phyloP scores from a whole-genome alignment of 2,888 invertebrate genomes.

The Marronus borbonicus region DNA sequence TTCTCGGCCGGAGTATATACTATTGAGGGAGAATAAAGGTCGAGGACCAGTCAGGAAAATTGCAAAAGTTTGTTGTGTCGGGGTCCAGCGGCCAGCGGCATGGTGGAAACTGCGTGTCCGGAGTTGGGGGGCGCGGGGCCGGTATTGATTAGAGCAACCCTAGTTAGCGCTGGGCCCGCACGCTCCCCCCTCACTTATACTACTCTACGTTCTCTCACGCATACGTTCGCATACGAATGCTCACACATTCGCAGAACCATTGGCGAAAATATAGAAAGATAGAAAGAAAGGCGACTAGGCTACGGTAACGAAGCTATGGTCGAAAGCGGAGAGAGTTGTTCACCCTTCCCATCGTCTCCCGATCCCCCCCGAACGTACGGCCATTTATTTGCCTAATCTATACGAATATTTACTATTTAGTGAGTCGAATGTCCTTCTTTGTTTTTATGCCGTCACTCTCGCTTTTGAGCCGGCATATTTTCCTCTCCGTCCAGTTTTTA shows the following conservation, averaged over 20 bases:
- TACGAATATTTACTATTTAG: constrained; percentile 52
- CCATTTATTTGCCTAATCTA: constrained; percentile 53
- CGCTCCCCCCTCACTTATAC: constrained; percentile 51
- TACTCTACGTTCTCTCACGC: constrained; percentile 49
- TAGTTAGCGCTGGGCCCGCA: constrained; percentile 68
- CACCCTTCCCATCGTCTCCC: neutral
- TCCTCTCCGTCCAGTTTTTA: constrained; percentile 27
- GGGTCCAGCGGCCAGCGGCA: constrained; percentile 58
- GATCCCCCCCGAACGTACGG: neutral
- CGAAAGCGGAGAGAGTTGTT: constrained; percentile 19
- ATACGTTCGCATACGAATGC: constrained; percentile 11
- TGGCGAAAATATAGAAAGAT: neutral
- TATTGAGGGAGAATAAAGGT: constrained; percentile 49
- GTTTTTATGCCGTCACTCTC: constrained; percentile 38
- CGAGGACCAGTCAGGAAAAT: constrained; percentile 52
- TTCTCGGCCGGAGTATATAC: constrained; percentile 33
- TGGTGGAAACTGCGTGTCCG: constrained; percentile 64
- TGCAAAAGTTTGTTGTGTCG: constrained; percentile 61
- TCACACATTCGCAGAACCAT: neutral
- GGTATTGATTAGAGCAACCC: constrained; percentile 71
- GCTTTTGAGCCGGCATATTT: neutral
- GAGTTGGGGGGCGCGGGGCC: constrained; percentile 60
- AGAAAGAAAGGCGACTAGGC: constrained; percentile 48
- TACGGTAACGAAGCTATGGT: constrained; percentile 52
- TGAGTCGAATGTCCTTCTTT: constrained; percentile 45